Conservation (phyloP, 2,888 invertebrate genomes). For the Didymodactylos carnosus region DNA sequence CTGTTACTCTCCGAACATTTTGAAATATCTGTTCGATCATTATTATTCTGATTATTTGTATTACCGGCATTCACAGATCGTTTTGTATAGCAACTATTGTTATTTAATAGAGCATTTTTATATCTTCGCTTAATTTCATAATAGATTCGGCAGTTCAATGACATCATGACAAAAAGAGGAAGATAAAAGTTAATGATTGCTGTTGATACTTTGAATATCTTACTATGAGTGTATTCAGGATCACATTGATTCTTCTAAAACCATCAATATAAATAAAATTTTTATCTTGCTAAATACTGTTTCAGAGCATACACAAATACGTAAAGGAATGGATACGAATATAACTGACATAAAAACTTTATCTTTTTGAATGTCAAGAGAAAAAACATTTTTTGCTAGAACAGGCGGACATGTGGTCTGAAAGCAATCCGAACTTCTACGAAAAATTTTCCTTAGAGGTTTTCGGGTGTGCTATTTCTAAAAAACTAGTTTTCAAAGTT, state of each 20-base stretch:
- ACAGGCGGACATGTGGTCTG: too few relatives aligned
- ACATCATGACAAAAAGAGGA: conserved; percentile 38
- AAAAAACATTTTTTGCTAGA: too few relatives aligned
- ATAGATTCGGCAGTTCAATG: conserved; percentile 37
- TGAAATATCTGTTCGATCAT: not conserved
- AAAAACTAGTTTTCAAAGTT: too few relatives aligned
- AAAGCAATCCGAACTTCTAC: too few relatives aligned
- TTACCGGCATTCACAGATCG: not conserved
- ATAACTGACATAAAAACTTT: too few relatives aligned
- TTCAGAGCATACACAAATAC: too few relatives aligned
- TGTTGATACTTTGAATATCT: conserved; percentile 36
- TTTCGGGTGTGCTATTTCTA: too few relatives aligned
- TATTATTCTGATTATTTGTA: not conserved
- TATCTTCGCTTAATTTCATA: conserved; percentile 36
- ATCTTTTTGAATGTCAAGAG: not conserved
- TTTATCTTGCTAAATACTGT: not conserved
- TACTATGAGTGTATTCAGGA: conserved; percentile 38
- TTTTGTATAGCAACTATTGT: not conserved
- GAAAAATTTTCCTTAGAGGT: too few relatives aligned
- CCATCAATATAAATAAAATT: conserved; percentile 19
- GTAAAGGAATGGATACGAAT: too few relatives aligned
- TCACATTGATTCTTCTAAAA: conserved; percentile 33
- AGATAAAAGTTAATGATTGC: conserved; percentile 40
- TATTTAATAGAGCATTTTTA: conserved; percentile 15
- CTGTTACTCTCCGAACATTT: not conserved